Percentiles rank a stretch among this genome's conserved stretches.
phyloP scores from a whole-genome alignment of 2,797 vertebrate genomes.

The Poecilia wingei region DNA sequence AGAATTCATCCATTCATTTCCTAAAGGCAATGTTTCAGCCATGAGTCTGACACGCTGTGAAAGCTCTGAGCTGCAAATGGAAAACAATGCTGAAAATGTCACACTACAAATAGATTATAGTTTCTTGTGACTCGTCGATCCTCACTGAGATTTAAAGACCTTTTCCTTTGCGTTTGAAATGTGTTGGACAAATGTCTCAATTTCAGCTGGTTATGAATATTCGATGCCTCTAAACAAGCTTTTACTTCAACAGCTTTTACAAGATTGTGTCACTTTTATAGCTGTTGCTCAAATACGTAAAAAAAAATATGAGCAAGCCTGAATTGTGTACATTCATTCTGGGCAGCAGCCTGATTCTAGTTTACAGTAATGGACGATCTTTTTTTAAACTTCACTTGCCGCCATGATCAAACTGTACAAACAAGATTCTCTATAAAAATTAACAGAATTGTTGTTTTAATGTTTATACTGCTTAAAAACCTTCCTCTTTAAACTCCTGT shows the following conservation, averaged over 20 bases:
- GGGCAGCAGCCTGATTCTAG: no score
- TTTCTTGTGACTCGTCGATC: constrained; percentile 30
- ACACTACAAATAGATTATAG: constrained; percentile 50
- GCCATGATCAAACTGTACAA: neutral
- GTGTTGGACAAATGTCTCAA: neutral
- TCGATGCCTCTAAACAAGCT: neutral
- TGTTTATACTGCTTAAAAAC: neutral
- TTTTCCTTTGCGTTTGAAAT: constrained; percentile 13
- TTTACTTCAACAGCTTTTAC: neutral
- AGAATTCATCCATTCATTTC: neutral
- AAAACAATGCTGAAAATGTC: constrained; percentile 58
- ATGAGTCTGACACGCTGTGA: constrained; percentile 15
- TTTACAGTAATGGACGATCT: neutral
- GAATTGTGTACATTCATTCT: no score
- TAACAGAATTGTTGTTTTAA: neutral
- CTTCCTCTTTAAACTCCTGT: neutral
- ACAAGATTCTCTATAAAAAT: neutral
- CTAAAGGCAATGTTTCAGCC: constrained; percentile 3
- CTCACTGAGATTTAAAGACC: constrained; percentile 15
- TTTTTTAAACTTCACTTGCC: neutral
- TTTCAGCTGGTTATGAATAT: neutral
- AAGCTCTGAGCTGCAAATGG: constrained; percentile 34
- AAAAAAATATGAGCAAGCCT: neutral
- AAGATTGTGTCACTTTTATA: neutral
- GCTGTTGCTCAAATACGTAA: neutral